A percentile compares a stretch with the other conserved stretches of the same genome.
Evolutionary conservation across 1,140 invertebrate species (phyloP).

Genomic region (Subanguina moxae): DNA sequence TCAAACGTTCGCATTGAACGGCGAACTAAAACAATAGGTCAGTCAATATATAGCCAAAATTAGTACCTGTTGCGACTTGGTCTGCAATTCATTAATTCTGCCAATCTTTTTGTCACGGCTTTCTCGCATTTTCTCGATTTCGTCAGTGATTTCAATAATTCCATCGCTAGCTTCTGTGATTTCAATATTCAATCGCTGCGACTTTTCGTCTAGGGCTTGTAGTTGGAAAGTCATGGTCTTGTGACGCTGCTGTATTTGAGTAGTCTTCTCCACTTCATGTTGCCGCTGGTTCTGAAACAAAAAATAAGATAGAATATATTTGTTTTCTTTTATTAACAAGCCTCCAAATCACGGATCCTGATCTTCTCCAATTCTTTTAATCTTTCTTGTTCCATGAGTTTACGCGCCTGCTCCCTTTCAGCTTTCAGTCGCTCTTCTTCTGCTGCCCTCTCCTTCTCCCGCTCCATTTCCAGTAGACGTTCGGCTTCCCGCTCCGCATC

Average conservation of each 20-base stretch:
- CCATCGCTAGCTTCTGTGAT: conserved; percentile 80
- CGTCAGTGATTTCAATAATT: conserved; percentile 84
- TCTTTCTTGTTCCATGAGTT: conserved; percentile 87
- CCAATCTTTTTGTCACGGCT: conserved; percentile 77
- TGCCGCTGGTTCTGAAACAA: conserved; percentile 71
- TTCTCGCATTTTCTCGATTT: conserved; percentile 89
- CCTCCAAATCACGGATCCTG: conserved; percentile 47
- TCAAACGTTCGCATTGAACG: conserved; percentile 42
- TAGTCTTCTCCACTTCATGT: conserved; percentile 79
- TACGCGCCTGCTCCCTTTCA: conserved; percentile 68
- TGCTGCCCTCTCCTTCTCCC: conserved; percentile 66
- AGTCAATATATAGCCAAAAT: neutral
- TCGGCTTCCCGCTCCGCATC: conserved; percentile 71
- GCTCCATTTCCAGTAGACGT: conserved; percentile 75
- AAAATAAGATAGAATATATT: neutral
- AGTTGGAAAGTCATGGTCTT: conserved; percentile 78
- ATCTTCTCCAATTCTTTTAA: conserved; percentile 86
- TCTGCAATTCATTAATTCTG: conserved; percentile 82
- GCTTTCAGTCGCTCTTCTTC: conserved; percentile 62
- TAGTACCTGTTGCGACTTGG: conserved; percentile 54
- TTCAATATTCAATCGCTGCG: conserved; percentile 78
- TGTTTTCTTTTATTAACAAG: conserved; percentile 6
- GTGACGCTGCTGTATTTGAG: conserved; percentile 83
- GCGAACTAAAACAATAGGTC: conserved; percentile 31
- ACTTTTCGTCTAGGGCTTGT: conserved; percentile 74